These are phyloP conservation scores for Melipona quadrifasciata DNA, from an alignment of 1,140 invertebrate species.

Conservation along the genomic window DNA sequence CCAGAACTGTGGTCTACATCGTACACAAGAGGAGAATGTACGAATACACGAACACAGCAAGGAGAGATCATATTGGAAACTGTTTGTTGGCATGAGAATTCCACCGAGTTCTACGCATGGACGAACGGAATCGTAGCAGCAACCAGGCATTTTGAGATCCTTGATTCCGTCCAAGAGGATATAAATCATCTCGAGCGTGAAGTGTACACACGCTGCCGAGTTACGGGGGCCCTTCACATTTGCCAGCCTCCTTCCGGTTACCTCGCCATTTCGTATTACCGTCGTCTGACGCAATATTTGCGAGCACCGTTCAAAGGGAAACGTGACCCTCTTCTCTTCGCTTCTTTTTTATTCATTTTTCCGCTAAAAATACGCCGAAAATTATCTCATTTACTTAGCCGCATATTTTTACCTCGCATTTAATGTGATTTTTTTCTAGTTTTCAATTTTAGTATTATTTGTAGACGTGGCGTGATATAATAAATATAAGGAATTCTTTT, in stretches of 20 bases:
- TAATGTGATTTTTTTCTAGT: not conserved
- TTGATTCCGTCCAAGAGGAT: slow-evolving; percentile 37
- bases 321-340: not conserved
- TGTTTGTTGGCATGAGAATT: slow-evolving; percentile 24
- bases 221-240: slow-evolving; percentile 32
- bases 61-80: slow-evolving; percentile 23
- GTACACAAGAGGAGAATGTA: not conserved
- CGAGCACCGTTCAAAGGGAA: slow-evolving; percentile 33
- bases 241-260: slow-evolving; percentile 11
- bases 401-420: not conserved
- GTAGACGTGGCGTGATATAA: not conserved
- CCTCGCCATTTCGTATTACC: not conserved
- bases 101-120: slow-evolving; percentile 23
- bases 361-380: not conserved
- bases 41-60: not conserved
- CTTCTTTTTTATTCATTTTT: not conserved
- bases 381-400: slow-evolving; percentile 1
- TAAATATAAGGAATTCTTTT: too few relatives aligned
- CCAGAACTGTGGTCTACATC: not conserved
- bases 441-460: not conserved
- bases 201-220: slow-evolving; percentile 52
- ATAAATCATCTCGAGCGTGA: slow-evolving; percentile 58
- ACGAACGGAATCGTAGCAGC: slow-evolving; percentile 26
- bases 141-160: slow-evolving; percentile 39
- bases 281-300: slow-evolving; percentile 19